Evolutionary conservation across 2,888 invertebrate genomes (phyloP), one percentile per base, ranked within the genome.

Genomic region (Branchellion lobata): DNA sequence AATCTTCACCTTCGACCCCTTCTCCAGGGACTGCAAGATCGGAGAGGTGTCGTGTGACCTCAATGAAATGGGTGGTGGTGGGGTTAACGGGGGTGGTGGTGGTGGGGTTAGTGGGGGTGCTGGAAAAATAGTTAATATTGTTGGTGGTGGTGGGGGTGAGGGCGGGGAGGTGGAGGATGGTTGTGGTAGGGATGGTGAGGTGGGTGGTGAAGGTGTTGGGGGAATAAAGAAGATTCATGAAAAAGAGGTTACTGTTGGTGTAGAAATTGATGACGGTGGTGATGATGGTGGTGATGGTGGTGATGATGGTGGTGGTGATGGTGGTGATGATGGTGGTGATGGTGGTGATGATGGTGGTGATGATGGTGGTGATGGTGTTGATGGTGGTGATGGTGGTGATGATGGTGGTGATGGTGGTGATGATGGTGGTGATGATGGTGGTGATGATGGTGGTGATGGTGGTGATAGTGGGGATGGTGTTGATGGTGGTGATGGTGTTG

Each of bases 1-100:
- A 36, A 84, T 87, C 53, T 84, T 87, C 78, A 86, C 86, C 89
- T 97, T 96, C 88, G 96, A 97, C 89, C 92, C 96, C 87, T 99
- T 97, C 87, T 97, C 97, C 47, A 92, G 98, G 29, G 98, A 99
- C 87, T 96, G 98, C 88, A 95, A 99, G 85, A 95, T 99, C 84
- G 99, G 98, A 1, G 98, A 99, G 88, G 94, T 97, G 80, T 31
- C 31, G 5, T 69, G 69, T 21, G 85, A 86, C 61, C 82, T 86
- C 24, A 82, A 83, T 73, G 91, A 92, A 81, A 85, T 85, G 77
- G 85, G 86, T 80, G 53, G 33, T 27, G 24, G 53, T 21, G 82
- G 85, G n/a, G 81, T 86, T n/a, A 83, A 88, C 74, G 85, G 92
- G 88, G 92, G 94, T n/a, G n/a, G n/a, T n/a, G n/a, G n/a, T n/a